phyloP scores from a whole-genome alignment of 2,113 vertebrate genomes.

The Colius striatus region DNA sequence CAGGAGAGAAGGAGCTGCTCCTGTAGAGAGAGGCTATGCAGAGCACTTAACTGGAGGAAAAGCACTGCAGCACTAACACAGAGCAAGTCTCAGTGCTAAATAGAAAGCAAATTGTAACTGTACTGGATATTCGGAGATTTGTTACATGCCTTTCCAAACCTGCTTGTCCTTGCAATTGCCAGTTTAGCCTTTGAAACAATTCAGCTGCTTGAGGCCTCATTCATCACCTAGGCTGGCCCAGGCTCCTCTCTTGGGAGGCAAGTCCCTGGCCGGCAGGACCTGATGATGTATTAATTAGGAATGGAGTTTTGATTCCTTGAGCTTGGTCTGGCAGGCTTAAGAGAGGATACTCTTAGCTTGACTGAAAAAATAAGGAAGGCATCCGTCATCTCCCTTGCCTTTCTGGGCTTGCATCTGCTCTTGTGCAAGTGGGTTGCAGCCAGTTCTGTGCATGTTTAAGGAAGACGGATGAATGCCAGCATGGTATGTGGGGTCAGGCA shows the following conservation, averaged over 20 bases:
- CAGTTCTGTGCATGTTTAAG: background rate
- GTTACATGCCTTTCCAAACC: background rate
- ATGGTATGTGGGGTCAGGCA: background rate
- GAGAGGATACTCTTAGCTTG: background rate
- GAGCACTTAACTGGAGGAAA: background rate
- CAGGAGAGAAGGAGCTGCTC: background rate
- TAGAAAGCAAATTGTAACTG: background rate
- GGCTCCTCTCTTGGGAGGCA: background rate
- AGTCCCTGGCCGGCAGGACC: background rate
- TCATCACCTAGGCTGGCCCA: slow-evolving; percentile 13
- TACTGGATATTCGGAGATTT: background rate
- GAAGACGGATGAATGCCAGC: background rate
- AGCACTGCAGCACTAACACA: background rate
- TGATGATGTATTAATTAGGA: slow-evolving; percentile 46
- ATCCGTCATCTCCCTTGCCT: background rate
- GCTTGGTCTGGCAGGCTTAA: background rate
- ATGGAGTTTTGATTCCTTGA: slow-evolving; percentile 13
- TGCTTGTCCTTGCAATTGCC: slow-evolving; percentile 2
- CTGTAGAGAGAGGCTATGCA: background rate
- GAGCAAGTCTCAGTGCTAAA: background rate
- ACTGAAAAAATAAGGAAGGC: background rate
- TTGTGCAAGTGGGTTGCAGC: background rate
- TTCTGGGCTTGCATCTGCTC: background rate
- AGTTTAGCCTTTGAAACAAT: slow-evolving; percentile 13
- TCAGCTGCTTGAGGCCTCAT: slow-evolving; percentile 19